Conservation (phyloP, 2,888 invertebrate species). For the Metalampra italica region DNA sequence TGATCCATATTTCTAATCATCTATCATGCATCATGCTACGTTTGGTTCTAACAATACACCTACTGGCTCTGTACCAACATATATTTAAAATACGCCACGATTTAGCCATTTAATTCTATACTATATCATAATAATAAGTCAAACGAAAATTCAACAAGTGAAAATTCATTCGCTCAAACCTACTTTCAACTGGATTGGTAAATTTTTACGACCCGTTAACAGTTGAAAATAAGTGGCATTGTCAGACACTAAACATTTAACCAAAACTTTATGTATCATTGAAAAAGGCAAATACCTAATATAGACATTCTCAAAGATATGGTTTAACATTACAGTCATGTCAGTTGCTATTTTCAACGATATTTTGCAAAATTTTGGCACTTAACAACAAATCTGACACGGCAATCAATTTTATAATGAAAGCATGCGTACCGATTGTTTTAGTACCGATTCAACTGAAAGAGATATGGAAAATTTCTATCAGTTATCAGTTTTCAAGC, state of each 20-base stretch:
- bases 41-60: not conserved
- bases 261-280: not conserved
- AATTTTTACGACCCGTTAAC: not conserved
- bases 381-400: not conserved
- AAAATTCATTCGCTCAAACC: no score
- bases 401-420: not conserved
- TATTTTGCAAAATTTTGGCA: not conserved
- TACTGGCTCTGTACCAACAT: no score
- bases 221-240: not conserved
- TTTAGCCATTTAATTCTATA: no score
- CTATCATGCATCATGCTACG: not conserved
- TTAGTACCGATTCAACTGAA: constrained; percentile 59
- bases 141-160: no score
- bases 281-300: constrained; percentile 2
- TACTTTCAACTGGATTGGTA: no score
- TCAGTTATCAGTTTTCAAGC: constrained; percentile 42
- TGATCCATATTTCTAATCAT: not conserved
- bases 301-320: no score
- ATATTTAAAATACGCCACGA: no score
- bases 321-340: not conserved
- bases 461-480: constrained; percentile 49
- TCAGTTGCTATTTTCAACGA: constrained; percentile 4
- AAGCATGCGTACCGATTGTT: constrained; percentile 68
- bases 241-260: not conserved
- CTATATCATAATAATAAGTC: no score